A percentile compares a stretch with the other conserved stretches of the same genome.
These are phyloP conservation scores for Leptogaster cylindrica DNA, from an alignment of 2,888 invertebrate genomes.

Conservation along the genomic window DNA sequence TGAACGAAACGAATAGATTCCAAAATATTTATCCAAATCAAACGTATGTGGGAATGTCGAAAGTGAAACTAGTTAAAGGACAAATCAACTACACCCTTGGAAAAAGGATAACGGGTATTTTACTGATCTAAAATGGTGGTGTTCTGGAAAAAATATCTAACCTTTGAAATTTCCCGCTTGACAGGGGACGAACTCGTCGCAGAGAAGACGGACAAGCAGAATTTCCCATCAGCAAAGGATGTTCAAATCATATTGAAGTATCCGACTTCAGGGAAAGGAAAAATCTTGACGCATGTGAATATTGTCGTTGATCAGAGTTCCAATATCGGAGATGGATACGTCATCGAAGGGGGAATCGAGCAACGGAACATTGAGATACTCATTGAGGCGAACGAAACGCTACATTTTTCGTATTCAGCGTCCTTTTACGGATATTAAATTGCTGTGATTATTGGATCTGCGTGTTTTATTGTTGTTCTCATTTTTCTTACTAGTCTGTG, in stretches of 20 bases:
- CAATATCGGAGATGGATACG: conserved; percentile 35
- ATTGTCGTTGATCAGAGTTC: conserved; percentile 43
- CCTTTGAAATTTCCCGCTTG: background rate
- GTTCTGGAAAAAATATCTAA: background rate
- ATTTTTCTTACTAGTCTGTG: too few relatives aligned
- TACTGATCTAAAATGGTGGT: background rate
- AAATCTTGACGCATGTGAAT: conserved; percentile 33
- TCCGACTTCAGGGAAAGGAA: conserved; percentile 11
- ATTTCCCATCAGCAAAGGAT: conserved; percentile 38
- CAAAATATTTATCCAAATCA: conserved; percentile 10
- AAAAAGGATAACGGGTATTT: conserved; percentile 33
- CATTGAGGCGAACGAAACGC: conserved; percentile 39
- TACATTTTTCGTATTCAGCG: conserved; percentile 41
- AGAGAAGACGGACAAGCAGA: conserved; percentile 21
- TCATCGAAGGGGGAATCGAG: conserved; percentile 40
- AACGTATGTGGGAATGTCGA: background rate
- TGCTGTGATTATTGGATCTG: conserved; percentile 11
- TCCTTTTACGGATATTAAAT: conserved; percentile 42
- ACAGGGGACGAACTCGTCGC: conserved; percentile 35
- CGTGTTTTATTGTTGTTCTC: conserved; percentile 31
- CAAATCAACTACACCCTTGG: conserved; percentile 32
- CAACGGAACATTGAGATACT: conserved; percentile 32
- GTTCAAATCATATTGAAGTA: conserved; percentile 35
- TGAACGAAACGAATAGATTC: conserved; percentile 18
- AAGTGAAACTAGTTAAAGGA: conserved; percentile 14